phyloP scores from a whole-genome alignment of 2,113 vertebrate species.

The Uria aalge region DNA sequence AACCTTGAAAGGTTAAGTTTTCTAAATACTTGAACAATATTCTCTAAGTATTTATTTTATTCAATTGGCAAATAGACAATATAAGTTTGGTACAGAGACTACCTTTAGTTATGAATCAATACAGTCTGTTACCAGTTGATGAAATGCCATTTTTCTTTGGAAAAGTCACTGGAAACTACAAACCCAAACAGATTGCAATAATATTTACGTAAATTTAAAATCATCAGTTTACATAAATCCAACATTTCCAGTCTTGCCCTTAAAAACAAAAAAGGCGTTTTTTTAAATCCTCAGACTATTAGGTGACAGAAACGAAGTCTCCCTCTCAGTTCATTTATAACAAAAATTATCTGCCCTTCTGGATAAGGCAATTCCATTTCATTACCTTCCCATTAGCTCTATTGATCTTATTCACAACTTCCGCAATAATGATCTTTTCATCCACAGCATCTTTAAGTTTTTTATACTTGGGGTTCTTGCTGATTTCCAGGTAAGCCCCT shows the following conservation, averaged over 20 bases:
- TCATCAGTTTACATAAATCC: background rate
- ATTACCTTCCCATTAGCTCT: constrained; percentile 96
- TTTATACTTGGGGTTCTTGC: constrained; percentile 95
- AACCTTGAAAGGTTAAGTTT: background rate
- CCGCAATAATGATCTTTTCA: constrained; percentile 94
- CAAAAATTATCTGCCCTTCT: background rate
- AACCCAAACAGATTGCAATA: background rate
- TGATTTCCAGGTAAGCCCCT: constrained; percentile 96
- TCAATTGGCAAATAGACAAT: background rate
- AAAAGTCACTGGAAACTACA: background rate
- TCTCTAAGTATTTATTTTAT: background rate
- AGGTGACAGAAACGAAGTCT: background rate
- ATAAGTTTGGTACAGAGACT: background rate
- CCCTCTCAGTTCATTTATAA: background rate
- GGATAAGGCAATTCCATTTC: background rate
- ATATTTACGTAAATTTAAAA: background rate
- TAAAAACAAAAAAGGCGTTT: background rate
- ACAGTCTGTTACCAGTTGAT: background rate
- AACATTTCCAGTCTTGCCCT: background rate
- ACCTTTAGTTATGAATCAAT: background rate
- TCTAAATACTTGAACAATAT: background rate
- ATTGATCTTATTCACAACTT: constrained; percentile 97
- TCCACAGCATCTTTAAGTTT: constrained; percentile 90
- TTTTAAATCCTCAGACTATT: background rate
- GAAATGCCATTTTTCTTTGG: background rate